A percentile compares a stretch with the other conserved stretches of the same genome.
phyloP scores from a whole-genome alignment of 1,140 invertebrate genomes.

The Sminthurinus signatus region DNA sequence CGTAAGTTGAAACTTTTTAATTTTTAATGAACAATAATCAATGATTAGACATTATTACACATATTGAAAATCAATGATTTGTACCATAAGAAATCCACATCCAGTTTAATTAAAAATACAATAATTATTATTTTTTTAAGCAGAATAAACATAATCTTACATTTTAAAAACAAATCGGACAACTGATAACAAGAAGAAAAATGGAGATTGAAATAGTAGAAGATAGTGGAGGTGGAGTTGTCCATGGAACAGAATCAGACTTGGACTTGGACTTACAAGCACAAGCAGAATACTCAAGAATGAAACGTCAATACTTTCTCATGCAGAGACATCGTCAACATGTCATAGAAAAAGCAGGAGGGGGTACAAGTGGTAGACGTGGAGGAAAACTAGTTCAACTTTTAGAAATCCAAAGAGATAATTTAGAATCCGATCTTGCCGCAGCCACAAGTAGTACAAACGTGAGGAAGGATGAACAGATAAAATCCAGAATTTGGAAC shows the following conservation, averaged over 20 bases:
- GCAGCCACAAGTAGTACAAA: constrained; percentile 7
- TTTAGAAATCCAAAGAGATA: constrained; percentile 4
- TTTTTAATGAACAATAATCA: too few relatives aligned
- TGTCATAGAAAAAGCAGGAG: constrained; percentile 3
- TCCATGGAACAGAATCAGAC: background rate
- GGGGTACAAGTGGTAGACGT: background rate
- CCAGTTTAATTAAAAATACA: too few relatives aligned
- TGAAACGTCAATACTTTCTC: constrained; percentile 10
- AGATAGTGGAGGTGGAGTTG: background rate
- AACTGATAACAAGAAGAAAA: too few relatives aligned
- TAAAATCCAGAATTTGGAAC: constrained; percentile 3
- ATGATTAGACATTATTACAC: too few relatives aligned
- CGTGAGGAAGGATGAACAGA: background rate
- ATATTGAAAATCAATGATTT: too few relatives aligned
- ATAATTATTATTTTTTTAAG: too few relatives aligned
- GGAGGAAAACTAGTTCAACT: background rate
- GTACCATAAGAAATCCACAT: too few relatives aligned
- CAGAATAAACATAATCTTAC: too few relatives aligned
- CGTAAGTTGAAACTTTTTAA: too few relatives aligned
- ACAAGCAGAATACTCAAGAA: background rate
- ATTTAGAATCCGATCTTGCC: constrained; percentile 7
- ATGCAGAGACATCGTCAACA: constrained; percentile 10
- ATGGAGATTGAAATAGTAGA: background rate
- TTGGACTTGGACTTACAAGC: background rate
- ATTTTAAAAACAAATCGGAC: too few relatives aligned